Conservation (phyloP, 37 sponge, comb jelly and placozoan species). For the Ephydatia muelleri region DNA sequence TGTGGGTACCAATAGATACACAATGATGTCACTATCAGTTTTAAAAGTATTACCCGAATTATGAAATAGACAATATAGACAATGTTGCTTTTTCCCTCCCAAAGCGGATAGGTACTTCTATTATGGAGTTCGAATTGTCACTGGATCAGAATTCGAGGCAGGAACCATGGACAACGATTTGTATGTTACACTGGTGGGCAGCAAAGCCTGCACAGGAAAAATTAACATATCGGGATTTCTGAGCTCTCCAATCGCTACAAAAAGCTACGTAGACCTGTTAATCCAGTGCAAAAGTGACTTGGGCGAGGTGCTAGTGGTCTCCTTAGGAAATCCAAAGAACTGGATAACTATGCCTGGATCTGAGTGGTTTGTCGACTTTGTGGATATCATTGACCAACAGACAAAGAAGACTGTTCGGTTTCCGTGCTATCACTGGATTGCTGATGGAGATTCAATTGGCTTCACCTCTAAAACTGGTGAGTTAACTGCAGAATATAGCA, state of each 20-base stretch:
- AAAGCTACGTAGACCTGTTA: constrained; percentile 24
- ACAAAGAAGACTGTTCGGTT: not conserved
- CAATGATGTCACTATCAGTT: too few species aligned
- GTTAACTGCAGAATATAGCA: not conserved
- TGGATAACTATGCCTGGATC: not conserved
- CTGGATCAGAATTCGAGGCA: constrained; percentile 19
- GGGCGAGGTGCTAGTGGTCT: constrained; percentile 36
- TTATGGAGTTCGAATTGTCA: constrained; percentile 37
- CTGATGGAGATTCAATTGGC: not conserved
- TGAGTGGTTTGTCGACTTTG: constrained; percentile 37
- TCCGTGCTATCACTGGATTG: constrained; percentile 58
- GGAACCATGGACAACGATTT: constrained; percentile 6
- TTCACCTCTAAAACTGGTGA: constrained; percentile 29
- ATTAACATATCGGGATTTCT: not conserved
- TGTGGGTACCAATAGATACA: too few species aligned
- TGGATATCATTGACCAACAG: constrained; percentile 2
- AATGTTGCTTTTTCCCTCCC: not conserved
- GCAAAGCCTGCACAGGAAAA: constrained; percentile 13
- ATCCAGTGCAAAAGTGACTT: constrained; percentile 23
- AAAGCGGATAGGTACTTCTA: not conserved
- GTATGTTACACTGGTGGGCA: constrained; percentile 17
- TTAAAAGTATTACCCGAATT: too few species aligned
- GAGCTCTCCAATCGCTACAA: not conserved
- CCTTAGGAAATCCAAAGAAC: constrained; percentile 12
- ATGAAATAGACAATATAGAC: too few species aligned